phyloP scores from a whole-genome alignment of 1,140 invertebrate species.

The Stenopsyche tienmushanensis region DNA sequence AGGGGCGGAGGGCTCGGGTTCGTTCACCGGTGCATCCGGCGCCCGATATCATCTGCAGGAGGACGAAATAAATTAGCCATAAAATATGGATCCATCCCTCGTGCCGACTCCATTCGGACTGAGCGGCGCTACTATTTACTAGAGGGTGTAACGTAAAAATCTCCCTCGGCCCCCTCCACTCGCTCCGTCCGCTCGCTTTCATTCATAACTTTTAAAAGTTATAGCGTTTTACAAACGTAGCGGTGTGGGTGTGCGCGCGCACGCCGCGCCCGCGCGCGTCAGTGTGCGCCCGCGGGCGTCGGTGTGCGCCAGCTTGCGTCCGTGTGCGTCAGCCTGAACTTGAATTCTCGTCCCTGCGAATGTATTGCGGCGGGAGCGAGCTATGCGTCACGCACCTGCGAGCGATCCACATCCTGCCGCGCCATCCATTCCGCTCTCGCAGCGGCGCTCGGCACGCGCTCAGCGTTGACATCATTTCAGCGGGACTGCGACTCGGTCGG shows the following conservation, averaged over 20 bases:
- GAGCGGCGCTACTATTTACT: constrained; percentile 11
- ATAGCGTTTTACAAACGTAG: constrained; percentile 25
- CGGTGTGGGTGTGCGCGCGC: not conserved
- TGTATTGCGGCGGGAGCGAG: no score
- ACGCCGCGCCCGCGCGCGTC: not conserved
- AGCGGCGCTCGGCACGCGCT: no score
- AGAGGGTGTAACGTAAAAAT: constrained; percentile 25
- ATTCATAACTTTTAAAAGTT: constrained; percentile 41
- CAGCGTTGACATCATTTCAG: no score
- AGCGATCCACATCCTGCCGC: no score
- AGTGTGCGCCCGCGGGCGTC: not conserved
- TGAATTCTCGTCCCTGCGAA: no score
- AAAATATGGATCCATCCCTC: constrained; percentile 30
- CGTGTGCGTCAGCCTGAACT: no score
- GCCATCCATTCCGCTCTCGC: no score
- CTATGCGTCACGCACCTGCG: no score
- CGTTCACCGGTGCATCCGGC: constrained; percentile 35
- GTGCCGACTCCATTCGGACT: not conserved
- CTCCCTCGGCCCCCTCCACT: constrained; percentile 5
- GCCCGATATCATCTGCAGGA: no score
- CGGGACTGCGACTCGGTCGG: no score
- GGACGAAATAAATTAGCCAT: constrained; percentile 27
- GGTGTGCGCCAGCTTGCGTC: not conserved
- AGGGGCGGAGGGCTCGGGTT: constrained; percentile 35
- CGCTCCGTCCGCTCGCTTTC: constrained; percentile 31